A percentile compares a stretch with the other conserved stretches of the same genome.
Conservation (phyloP, 1,140 invertebrate species). For the Listronotus oregonensis region DNA sequence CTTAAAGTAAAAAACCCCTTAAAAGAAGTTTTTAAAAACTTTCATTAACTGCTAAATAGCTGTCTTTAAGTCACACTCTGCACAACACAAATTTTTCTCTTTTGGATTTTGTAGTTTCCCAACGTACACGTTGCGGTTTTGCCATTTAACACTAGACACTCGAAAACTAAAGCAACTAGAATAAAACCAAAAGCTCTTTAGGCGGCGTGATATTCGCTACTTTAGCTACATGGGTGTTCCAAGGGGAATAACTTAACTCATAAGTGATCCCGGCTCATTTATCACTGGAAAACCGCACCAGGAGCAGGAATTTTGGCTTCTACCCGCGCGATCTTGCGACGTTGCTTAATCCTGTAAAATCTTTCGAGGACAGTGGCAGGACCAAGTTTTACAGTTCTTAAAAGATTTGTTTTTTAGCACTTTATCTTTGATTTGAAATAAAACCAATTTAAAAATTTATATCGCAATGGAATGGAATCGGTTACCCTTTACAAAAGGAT, state of each 20-base stretch:
- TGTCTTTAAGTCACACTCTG: too few relatives aligned
- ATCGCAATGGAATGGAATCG: too few relatives aligned
- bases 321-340: constrained; percentile 2
- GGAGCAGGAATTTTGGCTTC: constrained; percentile 10
- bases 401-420: neutral
- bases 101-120: too few relatives aligned
- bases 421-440: too few relatives aligned
- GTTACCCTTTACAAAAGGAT: too few relatives aligned
- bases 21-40: too few relatives aligned
- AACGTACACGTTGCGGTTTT: neutral
- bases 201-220: constrained; percentile 7
- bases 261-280: constrained; percentile 12
- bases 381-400: neutral
- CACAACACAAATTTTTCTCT: too few relatives aligned
- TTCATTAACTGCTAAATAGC: too few relatives aligned
- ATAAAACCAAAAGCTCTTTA: constrained; percentile 12
- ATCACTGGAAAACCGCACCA: constrained; percentile 11
- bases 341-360: constrained; percentile 4
- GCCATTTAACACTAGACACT: constrained; percentile 9
- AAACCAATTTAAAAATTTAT: too few relatives aligned
- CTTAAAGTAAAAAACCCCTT: neutral
- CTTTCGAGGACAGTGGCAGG: neutral
- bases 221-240: constrained; percentile 5
- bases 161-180: constrained; percentile 5
- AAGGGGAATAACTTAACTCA: constrained; percentile 16